Base-by-base conservation (phyloP, 2,797 vertebrate genomes). In the Odontamblyopus rebecca region DNA sequence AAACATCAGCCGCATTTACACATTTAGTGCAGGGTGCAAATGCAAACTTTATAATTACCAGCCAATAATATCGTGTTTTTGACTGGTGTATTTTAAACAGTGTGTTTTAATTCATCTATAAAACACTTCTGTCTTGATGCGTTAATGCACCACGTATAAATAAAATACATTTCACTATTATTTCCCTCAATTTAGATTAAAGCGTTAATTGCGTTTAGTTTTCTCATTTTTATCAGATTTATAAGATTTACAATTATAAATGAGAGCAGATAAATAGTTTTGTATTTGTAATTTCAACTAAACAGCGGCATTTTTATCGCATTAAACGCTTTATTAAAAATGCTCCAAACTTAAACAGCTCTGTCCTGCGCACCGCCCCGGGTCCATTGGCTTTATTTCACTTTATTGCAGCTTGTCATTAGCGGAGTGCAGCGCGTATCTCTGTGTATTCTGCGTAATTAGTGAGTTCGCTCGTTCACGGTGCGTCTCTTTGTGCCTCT, bases 401-500 rank as follows among this genome's bases (percentile, higher is more conserved):
- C 51, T 70, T 69, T 11, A 67, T 41, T 64, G 9, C 41, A 50
- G 67, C 1, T 72, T 67, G 71, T 66, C 54, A 77, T 65, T 72
- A 68, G 61, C 26, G 44, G 68, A 69, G 60, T 19, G 69, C 54
- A 27, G 69, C 16, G 50, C 51, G 35, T 32, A 32, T 29, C 15
- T 23, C 41, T 27, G 50, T 69, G 38, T 29, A 4, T 54, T 66
- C 29, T 23, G 4, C 73, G 41, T n/a, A 75, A 64, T 61, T 54
- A 65, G 72, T 67, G 30, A 15, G 59, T 72, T 3, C 12, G 67
- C 71, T 50, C 68, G 26, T 30, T 41, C 69, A 30, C 26, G 27
- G 6, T 35, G 61, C 56, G 32, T 74, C 73, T 74, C 73, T 61
- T 68, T 76, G 56, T 72, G 67, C 71, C 64, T 26, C n/a, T 62